Conservation (phyloP, 1,140 invertebrate species). For the Trichoplusia ni region DNA sequence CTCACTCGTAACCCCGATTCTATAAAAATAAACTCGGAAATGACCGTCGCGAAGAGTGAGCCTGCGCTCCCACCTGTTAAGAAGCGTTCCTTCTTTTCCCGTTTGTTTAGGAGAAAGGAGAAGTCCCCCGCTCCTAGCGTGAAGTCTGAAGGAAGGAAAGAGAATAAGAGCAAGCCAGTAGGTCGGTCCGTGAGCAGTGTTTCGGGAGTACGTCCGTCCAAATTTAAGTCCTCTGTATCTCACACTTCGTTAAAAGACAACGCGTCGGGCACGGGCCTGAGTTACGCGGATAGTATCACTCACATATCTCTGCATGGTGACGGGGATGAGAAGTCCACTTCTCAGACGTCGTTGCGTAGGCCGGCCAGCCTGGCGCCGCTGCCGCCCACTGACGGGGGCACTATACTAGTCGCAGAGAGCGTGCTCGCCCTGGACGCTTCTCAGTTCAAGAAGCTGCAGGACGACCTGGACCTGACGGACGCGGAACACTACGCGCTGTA, state of each 20-base stretch:
- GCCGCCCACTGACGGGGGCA: conserved; percentile 64
- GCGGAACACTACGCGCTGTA: conserved; percentile 94
- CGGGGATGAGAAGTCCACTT: conserved; percentile 55
- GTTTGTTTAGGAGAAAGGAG: conserved; percentile 72
- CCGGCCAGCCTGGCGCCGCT: conserved; percentile 49
- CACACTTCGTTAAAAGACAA: conserved; percentile 75
- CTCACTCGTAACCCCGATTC: conserved; percentile 53
- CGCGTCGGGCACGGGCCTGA: conserved; percentile 64
- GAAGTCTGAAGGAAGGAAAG: conserved; percentile 61
- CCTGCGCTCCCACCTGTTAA: conserved; percentile 70
- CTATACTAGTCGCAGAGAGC: conserved; percentile 77
- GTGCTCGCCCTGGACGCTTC: conserved; percentile 74
- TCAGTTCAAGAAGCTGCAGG: conserved; percentile 71
- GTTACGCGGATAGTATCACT: conserved; percentile 81
- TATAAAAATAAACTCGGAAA: conserved; percentile 31
- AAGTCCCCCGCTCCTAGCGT: conserved; percentile 71
- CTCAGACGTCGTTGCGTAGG: conserved; percentile 50
- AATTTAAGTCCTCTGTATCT: conserved; percentile 66
- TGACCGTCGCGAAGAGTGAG: conserved; percentile 61
- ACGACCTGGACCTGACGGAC: conserved; percentile 86
- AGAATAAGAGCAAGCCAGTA: conserved; percentile 67
- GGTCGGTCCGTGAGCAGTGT: conserved; percentile 83
- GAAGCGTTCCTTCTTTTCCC: conserved; percentile 76
- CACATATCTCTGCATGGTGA: conserved; percentile 84
- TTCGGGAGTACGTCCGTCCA: conserved; percentile 79